Evolutionary conservation across 2,888 invertebrate genomes (phyloP), one percentile per base, ranked within the genome.

Genomic region (Brachyptera putata): DNA sequence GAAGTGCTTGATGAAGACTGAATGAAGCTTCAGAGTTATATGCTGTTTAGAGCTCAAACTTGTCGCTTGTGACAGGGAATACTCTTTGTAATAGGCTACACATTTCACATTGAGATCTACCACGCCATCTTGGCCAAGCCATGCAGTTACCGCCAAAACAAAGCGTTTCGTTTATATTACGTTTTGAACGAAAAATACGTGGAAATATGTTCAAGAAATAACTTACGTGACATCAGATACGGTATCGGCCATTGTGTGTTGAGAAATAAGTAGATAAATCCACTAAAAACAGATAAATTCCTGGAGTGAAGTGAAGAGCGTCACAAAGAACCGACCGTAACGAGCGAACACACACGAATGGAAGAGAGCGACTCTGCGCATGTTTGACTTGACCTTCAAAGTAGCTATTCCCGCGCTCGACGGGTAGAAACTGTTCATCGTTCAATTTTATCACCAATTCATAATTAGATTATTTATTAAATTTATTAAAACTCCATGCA

Each of bases 211-310:
- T 56, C 14, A 61, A 58, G 64, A 65, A 68, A 67, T 65, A 71
- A 84, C 85, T 85, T 80, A 85, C 85, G 82, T 83, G 73, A 80
- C 80, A 73, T 84, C 82, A 66, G 80, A 77, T 65, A 70, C 75
- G 65, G 75, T 75, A 76, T 85, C 85, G 76, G 85, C 84, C 85
- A 85, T 85, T 77, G 69, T 80, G 57, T 58, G 16, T 46, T 22
- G 13, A 21, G n/a, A 34, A 46, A 56, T 3, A 34, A 7, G 37
- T n/a, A 55, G 36, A 26, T 18, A 25, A 41, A 55, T 49, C 21
- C 57, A 57, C 60, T 25, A 21, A 18, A n/a, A 48, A 57, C 57
- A 39, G 48, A 34, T 14, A 21, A 39, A 30, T 58, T 57, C 16
- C 26, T 37, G 34, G 2, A 22, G 39, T 37, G n/a, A 30, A 43